Evolutionary conservation across 1,140 invertebrate genomes (phyloP).

Genomic region (Drosophila serrata): DNA sequence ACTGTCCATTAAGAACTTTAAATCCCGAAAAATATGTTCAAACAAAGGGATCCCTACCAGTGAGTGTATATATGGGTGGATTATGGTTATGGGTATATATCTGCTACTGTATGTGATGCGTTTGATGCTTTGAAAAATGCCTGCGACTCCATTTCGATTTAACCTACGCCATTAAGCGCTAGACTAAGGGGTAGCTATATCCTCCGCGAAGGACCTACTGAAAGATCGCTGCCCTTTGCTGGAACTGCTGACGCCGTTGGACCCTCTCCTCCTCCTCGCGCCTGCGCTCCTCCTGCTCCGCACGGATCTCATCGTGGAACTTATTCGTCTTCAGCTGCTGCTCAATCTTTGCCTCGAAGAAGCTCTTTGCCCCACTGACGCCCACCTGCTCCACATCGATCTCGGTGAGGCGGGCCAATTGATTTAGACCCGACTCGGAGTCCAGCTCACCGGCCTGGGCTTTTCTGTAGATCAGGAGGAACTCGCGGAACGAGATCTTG

Average conservation of each 20-base stretch:
- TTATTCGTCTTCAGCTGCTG: constrained; percentile 92
- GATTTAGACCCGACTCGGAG: constrained; percentile 92
- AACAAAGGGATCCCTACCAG: neutral
- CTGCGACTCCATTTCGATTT: constrained; percentile 59
- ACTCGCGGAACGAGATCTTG: constrained; percentile 96
- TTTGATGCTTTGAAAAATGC: constrained; percentile 60
- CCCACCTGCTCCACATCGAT: constrained; percentile 95
- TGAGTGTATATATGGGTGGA: constrained; percentile 35
- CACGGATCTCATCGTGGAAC: constrained; percentile 94
- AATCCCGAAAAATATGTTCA: neutral
- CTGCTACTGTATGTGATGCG: constrained; percentile 44
- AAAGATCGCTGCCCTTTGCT: constrained; percentile 93
- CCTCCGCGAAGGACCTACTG: constrained; percentile 72
- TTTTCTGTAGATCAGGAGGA: constrained; percentile 94
- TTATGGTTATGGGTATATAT: constrained; percentile 42
- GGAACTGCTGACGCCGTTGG: constrained; percentile 90
- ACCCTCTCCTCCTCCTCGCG: constrained; percentile 92
- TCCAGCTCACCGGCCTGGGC: constrained; percentile 93
- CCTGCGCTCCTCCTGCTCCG: constrained; percentile 94
- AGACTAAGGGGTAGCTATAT: constrained; percentile 47
- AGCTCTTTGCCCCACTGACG: constrained; percentile 94
- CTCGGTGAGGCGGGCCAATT: constrained; percentile 93
- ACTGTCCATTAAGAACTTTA: neutral
- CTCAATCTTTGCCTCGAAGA: constrained; percentile 97
- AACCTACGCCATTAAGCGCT: constrained; percentile 73